phyloP scores from a whole-genome alignment of 2,113 vertebrate species.

The Noctilio leporinus region DNA sequence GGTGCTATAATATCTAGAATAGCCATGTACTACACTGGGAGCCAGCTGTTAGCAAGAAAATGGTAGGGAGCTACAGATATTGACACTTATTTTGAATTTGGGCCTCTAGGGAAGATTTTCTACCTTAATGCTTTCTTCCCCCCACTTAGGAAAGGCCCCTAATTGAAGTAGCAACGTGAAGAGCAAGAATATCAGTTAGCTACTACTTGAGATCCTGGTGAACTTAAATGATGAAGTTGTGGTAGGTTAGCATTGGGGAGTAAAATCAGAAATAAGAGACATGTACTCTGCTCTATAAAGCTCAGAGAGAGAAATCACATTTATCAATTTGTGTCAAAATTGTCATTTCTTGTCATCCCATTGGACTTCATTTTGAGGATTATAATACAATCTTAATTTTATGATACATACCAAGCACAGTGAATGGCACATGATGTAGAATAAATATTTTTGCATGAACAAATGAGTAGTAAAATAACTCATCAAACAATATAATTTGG shows the following conservation, averaged over 20 bases:
- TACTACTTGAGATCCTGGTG: neutral
- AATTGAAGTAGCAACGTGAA: neutral
- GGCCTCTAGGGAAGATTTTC: neutral
- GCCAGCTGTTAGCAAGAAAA: neutral
- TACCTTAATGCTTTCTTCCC: neutral
- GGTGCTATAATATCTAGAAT: neutral
- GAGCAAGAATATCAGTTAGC: neutral
- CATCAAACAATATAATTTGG: neutral
- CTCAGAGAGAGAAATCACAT: neutral
- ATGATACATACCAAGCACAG: neutral
- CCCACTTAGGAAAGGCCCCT: neutral
- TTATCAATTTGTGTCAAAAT: slow-evolving; percentile 1
- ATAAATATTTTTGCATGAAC: neutral
- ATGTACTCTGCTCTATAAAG: neutral
- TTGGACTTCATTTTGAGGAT: neutral
- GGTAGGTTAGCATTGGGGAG: neutral
- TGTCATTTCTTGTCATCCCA: neutral
- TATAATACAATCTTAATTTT: neutral
- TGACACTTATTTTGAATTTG: neutral
- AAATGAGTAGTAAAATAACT: slow-evolving; percentile 6
- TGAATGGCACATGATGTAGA: neutral
- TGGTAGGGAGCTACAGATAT: neutral
- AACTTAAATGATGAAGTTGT: slow-evolving; percentile 1
- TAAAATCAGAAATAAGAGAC: neutral
- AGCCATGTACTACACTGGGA: neutral